Evolutionary conservation across 1,140 invertebrate genomes (phyloP).

Genomic region (Drosophila ironensis): DNA sequence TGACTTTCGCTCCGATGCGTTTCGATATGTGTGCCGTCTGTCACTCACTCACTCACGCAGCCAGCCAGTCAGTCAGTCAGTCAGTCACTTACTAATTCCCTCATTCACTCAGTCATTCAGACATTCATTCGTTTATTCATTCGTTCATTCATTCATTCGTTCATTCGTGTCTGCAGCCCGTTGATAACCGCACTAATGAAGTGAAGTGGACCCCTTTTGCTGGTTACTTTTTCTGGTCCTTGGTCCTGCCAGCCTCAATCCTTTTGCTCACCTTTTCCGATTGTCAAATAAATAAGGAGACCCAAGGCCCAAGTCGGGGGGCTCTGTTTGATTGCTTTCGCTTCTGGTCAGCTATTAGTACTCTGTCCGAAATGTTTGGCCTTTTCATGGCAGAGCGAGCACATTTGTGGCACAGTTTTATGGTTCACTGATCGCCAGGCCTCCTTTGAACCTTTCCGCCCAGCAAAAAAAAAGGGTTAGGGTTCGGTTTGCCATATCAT

Average conservation of each 20-base stretch:
- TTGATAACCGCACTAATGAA: slow-evolving; percentile 79
- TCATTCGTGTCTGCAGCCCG: slow-evolving; percentile 65
- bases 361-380: slow-evolving; percentile 68
- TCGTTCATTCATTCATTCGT: slow-evolving; percentile 38
- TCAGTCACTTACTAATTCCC: slow-evolving; percentile 38
- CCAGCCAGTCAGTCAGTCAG: slow-evolving; percentile 28
- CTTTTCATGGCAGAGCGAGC: slow-evolving; percentile 70
- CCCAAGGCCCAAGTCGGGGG: slow-evolving; percentile 22
- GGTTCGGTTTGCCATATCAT: slow-evolving; percentile 56
- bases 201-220: slow-evolving; percentile 65
- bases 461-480: slow-evolving; percentile 60
- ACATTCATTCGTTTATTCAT: slow-evolving; percentile 31
- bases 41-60: slow-evolving; percentile 34
- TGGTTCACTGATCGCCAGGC: slow-evolving; percentile 58
- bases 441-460: slow-evolving; percentile 28
- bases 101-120: slow-evolving; percentile 28
- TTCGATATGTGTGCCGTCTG: slow-evolving; percentile 69
- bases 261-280: slow-evolving; percentile 67
- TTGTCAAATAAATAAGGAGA: slow-evolving; percentile 71
- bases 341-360: slow-evolving; percentile 67
- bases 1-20: slow-evolving; percentile 75
- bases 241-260: slow-evolving; percentile 44
- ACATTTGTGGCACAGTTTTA: slow-evolving; percentile 77
- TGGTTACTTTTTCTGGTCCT: neutral
- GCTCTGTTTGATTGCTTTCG: slow-evolving; percentile 65